Conservation (phyloP, 1,140 invertebrate genomes). For the Bombus polaris region DNA sequence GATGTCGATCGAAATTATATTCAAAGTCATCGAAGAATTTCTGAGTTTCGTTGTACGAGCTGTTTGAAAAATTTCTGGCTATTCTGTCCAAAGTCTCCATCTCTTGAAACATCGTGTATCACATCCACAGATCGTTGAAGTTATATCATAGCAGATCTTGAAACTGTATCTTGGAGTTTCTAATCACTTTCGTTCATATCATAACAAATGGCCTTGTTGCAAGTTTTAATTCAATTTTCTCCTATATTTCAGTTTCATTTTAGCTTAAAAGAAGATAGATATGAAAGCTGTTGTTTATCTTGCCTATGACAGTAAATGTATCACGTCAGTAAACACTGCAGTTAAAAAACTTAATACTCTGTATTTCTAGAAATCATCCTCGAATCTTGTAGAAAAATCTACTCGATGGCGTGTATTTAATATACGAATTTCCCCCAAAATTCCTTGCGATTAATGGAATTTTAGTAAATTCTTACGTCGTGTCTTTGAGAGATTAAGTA, state of each 20-base stretch:
- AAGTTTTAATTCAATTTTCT: neutral
- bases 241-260: neutral
- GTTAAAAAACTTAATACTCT: neutral
- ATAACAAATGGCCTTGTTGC: too few species aligned
- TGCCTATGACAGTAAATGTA: neutral
- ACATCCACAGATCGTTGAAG: neutral
- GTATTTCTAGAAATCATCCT: neutral
- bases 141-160: neutral
- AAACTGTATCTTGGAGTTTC: neutral
- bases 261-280: neutral
- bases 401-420: neutral
- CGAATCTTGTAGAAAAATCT: neutral
- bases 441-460: neutral
- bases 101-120: conserved; percentile 28
- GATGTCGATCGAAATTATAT: conserved; percentile 70
- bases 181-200: neutral
- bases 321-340: neutral
- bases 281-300: too few species aligned
- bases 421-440: neutral
- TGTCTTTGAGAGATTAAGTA: too few species aligned
- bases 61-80: neutral
- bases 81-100: conserved; percentile 16
- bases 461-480: too few species aligned
- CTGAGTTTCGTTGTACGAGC: neutral
- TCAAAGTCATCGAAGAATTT: neutral